phyloP scores from a whole-genome alignment of 2,888 invertebrate species.

The Andrena hattorfiana region DNA sequence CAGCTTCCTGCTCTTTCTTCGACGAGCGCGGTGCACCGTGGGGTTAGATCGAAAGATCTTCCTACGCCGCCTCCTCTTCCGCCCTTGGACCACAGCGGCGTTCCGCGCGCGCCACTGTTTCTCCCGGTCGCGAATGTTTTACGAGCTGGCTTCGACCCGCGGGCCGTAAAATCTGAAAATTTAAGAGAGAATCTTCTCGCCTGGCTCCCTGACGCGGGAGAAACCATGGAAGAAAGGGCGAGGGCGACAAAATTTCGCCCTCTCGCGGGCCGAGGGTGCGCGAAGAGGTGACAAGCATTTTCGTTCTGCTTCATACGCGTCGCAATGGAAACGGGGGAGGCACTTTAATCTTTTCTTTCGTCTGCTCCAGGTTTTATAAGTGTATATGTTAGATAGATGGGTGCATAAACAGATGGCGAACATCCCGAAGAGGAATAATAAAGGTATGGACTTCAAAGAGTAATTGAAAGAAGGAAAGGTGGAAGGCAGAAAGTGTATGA shows the following conservation, averaged over 20 bases:
- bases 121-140: constrained; percentile 74
- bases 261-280: neutral
- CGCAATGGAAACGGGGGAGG: neutral
- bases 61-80: constrained; percentile 17
- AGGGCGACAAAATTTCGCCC: constrained; percentile 6
- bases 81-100: constrained; percentile 1
- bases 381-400: neutral
- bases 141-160: constrained; percentile 72
- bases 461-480: neutral
- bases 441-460: neutral
- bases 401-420: neutral
- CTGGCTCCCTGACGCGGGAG: neutral
- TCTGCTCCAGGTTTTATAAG: neutral
- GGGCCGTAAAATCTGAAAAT: constrained; percentile 78
- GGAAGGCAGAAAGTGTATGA: neutral
- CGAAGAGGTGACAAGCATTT: neutral
- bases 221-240: neutral
- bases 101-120: constrained; percentile 20
- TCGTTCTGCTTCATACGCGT: neutral
- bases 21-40: constrained; percentile 33
- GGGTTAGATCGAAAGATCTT: constrained; percentile 76
- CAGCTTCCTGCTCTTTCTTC: constrained; percentile 45
- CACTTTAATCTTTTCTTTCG: neutral
- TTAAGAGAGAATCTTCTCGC: constrained; percentile 66
- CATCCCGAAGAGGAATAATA: neutral